Base-by-base conservation (phyloP, 1,140 invertebrate species). In the Tetragnatha versicolor region DNA sequence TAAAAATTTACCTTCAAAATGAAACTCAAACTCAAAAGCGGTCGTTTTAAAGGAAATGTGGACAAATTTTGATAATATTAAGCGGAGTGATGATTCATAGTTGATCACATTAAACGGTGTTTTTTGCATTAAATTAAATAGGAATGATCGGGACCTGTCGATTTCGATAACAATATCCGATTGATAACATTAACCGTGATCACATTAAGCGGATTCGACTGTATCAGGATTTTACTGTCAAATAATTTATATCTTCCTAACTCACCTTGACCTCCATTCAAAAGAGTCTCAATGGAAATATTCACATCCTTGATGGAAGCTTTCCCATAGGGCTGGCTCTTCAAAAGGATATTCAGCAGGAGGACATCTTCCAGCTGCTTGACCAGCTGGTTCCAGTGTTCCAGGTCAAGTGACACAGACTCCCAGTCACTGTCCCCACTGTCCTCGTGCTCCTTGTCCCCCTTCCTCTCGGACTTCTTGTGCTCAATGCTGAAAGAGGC, bases 341-440 rank as follows among this genome's bases (percentile, higher is more conserved):
- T 80, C 9, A 89, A 80, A n/a, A 89, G 81, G 60, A 84, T 84
- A 82, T 91, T 91, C 5, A 98, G 85, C 61, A 93, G 88, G 5
- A 93, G 90, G 42, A 96, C 89, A 85, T 97, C 94, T 85, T 97
- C 95, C 73, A 97, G 87, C 87, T 96, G 95, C 77, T 92, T 92
- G 25, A 94, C 92, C 9, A 97, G 85, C 33, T 95, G 85, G 25
- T 92, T 92, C 92, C 95, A 97, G 83, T 93, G 90, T 73, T 93
- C 92, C 81, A 91, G 90, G 84, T 97, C 94, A 79, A 92, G 90
- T 17, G 93, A 93, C 22, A 96, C 88, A 73, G 91, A 91, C 85
- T 96, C 94, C 93, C 92, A 96, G 33, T 91, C 90, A 55, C 77
- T 82, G 2, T 81, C 80, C 14, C 66, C 78, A 65, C 81, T 81